Evolutionary conservation across 2,888 invertebrate species (phyloP), one percentile per base, ranked within the genome.

Genomic region (Flabesymbios commensalis): DNA sequence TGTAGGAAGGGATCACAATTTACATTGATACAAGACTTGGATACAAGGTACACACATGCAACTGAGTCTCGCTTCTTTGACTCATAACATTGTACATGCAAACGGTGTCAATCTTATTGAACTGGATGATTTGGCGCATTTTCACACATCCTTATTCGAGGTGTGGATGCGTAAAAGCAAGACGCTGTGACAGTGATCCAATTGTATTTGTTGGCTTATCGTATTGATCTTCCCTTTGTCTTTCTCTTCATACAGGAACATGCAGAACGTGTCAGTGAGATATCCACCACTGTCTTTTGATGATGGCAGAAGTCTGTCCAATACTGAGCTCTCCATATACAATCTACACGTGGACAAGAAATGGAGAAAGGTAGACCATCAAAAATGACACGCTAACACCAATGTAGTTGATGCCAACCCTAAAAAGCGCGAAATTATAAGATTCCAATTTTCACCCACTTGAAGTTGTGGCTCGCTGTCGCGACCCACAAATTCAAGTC

Each of bases 261-360:
- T 59, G 59, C 54, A 56, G 42, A 55, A 55, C 2, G 43, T 55
- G 26, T 29, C 26, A n/a, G 49, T 26, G 7, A 28, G 10, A 7
- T 5, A 41, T 4, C 56, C 24, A 17, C 53, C 60, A 19, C 39
- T 57, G 19, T 19, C 36, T 3, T 64, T 64, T 42, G 49, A 57
- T 39, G 63, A 65, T 3, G 65, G 63, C 36, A 63, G 63, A 3
- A 60, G 51, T 3, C 33, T 53, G 7, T 45, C 53, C 2, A 57
- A 63, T 32, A 60, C 57, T n/a, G 32, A 63, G 28, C 53, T 65
- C 19, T 45, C 52, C 7, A 65, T 65, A 36, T 42, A 42, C 26
- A 65, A 65, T 24, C 42, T 63, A 36, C 51, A 65, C 41, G 22
- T 33, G 29, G 33, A 55, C 14, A 36, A 54, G n/a, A 29, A 53